Evolutionary conservation across 2,113 vertebrate species (phyloP).

Genomic region (Callaeas wilsoni): DNA sequence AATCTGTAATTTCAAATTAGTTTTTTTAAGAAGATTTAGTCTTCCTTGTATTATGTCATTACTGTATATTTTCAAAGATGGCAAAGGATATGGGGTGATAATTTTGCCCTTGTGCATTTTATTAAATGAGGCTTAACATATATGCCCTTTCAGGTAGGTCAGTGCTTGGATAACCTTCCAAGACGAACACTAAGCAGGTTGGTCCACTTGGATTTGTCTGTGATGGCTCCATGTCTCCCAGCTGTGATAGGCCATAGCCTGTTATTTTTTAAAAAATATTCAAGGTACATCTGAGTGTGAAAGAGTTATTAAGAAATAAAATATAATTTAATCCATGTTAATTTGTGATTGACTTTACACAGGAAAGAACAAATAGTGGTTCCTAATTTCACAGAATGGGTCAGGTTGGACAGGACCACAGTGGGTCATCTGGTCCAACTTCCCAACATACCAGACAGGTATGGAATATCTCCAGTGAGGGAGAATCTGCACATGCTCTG

Average conservation of each 20-base stretch:
- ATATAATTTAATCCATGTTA: neutral
- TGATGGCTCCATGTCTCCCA: neutral
- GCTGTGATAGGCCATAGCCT: neutral
- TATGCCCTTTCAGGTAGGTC: neutral
- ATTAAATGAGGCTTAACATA: constrained; percentile 14
- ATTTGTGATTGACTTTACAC: constrained; percentile 12
- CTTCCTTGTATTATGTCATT: constrained; percentile 17
- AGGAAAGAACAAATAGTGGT: neutral
- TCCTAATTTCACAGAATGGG: neutral
- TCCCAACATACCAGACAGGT: neutral
- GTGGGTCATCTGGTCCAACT: neutral
- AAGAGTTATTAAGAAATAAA: neutral
- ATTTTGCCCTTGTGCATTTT: constrained; percentile 49
- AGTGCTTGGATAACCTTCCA: neutral
- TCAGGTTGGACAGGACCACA: neutral
- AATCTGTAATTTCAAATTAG: neutral
- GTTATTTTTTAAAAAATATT: neutral
- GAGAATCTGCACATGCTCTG: neutral
- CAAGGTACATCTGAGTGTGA: neutral
- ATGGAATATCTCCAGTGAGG: neutral
- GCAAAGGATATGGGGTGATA: constrained; percentile 15
- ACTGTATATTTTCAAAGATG: constrained; percentile 15
- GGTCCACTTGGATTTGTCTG: neutral
- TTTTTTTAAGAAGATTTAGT: neutral
- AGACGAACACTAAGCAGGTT: neutral